Evolutionary conservation across 2,888 invertebrate genomes (phyloP).

Genomic region (Morpho achilles): DNA sequence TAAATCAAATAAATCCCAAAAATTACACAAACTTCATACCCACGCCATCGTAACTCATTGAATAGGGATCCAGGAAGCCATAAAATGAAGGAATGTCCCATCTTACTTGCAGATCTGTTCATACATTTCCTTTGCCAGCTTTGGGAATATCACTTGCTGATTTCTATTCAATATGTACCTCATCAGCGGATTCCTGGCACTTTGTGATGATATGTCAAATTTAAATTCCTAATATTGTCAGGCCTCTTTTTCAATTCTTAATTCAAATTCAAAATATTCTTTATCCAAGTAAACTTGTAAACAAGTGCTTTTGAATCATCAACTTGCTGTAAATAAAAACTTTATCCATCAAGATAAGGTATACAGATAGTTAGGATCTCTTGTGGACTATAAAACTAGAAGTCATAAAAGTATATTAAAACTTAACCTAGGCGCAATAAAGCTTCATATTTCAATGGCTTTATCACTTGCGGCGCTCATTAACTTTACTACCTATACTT

Average conservation of each 20-base stretch:
- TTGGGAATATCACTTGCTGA: neutral
- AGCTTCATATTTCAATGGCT: slow-evolving; percentile 3
- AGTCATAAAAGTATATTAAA: slow-evolving; percentile 24
- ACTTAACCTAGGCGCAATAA: slow-evolving; percentile 1
- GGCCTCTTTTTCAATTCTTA: too few species aligned
- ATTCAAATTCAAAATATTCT: too few species aligned
- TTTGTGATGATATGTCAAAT: too few species aligned
- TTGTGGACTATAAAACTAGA: slow-evolving; percentile 8
- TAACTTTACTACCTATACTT: neutral
- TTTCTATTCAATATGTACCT: neutral
- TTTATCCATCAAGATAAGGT: neutral
- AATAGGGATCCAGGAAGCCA: slow-evolving; percentile 1
- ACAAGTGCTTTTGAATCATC: too few species aligned
- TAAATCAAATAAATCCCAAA: neutral
- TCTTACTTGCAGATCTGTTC: slow-evolving; percentile 18
- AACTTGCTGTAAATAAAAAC: too few species aligned
- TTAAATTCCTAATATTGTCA: too few species aligned
- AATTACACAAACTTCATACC: neutral
- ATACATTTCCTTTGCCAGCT: slow-evolving; percentile 4
- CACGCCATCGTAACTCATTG: neutral
- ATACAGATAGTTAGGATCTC: slow-evolving; percentile 15
- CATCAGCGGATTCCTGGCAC: too few species aligned
- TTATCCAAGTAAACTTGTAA: too few species aligned
- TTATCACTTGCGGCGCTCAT: neutral
- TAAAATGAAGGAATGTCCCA: slow-evolving; percentile 13